Evolutionary conservation across 1,140 invertebrate genomes (phyloP).

Genomic region (Drosophila ironensis): DNA sequence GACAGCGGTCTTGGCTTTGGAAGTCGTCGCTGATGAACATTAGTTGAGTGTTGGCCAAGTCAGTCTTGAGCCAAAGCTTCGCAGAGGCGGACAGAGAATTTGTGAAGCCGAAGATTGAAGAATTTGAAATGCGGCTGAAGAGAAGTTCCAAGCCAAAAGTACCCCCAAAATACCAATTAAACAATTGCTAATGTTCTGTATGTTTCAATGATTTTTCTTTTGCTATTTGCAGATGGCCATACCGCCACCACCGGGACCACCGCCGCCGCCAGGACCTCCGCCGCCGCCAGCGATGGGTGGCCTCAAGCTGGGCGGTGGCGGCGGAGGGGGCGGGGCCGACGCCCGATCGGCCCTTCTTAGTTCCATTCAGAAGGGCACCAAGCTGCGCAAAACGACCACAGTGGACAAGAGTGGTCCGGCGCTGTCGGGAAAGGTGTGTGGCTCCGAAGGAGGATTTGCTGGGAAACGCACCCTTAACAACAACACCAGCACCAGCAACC

Average conservation of each 20-base stretch:
- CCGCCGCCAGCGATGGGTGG: slow-evolving; percentile 83
- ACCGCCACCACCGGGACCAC: slow-evolving; percentile 84
- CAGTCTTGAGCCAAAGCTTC: slow-evolving; percentile 47
- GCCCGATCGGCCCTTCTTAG: slow-evolving; percentile 87
- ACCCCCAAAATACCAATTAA: neutral
- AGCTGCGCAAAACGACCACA: slow-evolving; percentile 92
- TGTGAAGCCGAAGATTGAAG: neutral
- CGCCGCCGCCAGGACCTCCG: slow-evolving; percentile 86
- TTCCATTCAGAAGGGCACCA: slow-evolving; percentile 91
- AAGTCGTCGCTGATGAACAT: slow-evolving; percentile 7
- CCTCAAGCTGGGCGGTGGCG: slow-evolving; percentile 77
- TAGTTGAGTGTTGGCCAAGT: slow-evolving; percentile 9
- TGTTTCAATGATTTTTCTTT: neutral
- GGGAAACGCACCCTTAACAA: slow-evolving; percentile 65
- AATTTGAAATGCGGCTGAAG: slow-evolving; percentile 40
- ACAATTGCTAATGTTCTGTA: neutral
- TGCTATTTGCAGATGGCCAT: slow-evolving; percentile 81
- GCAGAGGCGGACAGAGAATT: slow-evolving; percentile 28
- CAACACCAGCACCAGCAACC: slow-evolving; percentile 48
- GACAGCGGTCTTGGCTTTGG: slow-evolving; percentile 39
- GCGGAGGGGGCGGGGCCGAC: slow-evolving; percentile 83
- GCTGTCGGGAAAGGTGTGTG: slow-evolving; percentile 84
- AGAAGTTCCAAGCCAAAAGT: slow-evolving; percentile 48
- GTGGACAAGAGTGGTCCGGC: slow-evolving; percentile 93
- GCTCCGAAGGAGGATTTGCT: slow-evolving; percentile 12